Conservation (phyloP, 2,888 invertebrate genomes). For the Machimus atricapillus region DNA sequence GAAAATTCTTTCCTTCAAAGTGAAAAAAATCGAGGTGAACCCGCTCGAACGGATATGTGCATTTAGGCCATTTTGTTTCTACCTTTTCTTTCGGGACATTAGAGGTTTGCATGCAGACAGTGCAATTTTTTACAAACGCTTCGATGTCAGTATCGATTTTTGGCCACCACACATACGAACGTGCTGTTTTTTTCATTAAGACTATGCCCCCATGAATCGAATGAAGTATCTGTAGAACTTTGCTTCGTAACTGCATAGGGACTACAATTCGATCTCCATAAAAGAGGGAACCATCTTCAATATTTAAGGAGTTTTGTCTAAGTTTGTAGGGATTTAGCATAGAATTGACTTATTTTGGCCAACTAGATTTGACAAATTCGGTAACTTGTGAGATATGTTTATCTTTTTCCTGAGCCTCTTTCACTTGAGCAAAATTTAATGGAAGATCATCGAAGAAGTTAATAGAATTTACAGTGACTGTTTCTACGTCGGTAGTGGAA, state of each 20-base stretch:
- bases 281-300: conserved; percentile 10
- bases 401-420: not conserved
- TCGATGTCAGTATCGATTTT: too few relatives aligned
- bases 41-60: not conserved
- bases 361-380: not conserved
- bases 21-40: not conserved
- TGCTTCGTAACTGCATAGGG: conserved; percentile 42
- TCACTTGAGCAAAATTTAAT: not conserved
- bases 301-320: not conserved
- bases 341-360: not conserved
- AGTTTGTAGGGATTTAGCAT: not conserved
- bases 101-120: too few relatives aligned
- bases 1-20: not conserved
- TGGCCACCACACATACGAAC: conserved; percentile 51
- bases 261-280: conserved; percentile 47
- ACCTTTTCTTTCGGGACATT: not conserved
- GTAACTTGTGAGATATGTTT: not conserved
- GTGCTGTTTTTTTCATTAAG: conserved; percentile 52
- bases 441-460: not conserved
- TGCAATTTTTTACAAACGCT: conserved; percentile 42
- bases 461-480: not conserved
- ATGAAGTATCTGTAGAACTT: conserved; percentile 49
- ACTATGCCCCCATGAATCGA: conserved; percentile 52
- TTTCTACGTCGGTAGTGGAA: not conserved
- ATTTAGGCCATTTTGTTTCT: not conserved